phyloP scores from a whole-genome alignment of 2,797 vertebrate genomes.

The Vultur gryphus region DNA sequence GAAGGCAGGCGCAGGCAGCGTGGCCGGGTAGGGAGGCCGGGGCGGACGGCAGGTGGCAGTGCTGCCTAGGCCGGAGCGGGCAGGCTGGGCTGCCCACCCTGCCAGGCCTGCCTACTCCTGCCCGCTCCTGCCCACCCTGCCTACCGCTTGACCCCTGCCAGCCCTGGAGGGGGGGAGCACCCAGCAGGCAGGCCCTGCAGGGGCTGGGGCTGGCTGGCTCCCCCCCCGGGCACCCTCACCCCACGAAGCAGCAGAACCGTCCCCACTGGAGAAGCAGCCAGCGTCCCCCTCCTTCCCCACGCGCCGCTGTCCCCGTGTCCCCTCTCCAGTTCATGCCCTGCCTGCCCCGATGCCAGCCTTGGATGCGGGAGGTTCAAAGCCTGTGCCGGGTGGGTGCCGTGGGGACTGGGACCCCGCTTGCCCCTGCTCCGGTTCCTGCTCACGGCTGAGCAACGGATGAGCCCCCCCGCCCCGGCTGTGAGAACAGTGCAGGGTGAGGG shows the following conservation, averaged over 20 bases:
- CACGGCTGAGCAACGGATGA: not conserved
- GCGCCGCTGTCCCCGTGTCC: not conserved
- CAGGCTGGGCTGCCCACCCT: not conserved
- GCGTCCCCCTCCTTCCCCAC: not conserved
- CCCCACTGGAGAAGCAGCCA: not conserved
- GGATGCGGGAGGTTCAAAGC: not conserved
- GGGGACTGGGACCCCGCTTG: not conserved
- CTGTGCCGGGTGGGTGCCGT: not conserved
- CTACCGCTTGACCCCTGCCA: not conserved
- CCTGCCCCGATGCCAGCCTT: not conserved
- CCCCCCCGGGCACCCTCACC: no score
- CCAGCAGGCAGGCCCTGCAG: not conserved
- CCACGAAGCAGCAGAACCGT: not conserved
- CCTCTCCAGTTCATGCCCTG: not conserved
- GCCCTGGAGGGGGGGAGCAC: not conserved
- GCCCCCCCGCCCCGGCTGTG: no score
- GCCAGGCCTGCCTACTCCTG: not conserved
- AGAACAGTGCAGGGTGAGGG: not conserved
- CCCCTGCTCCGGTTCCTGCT: no score
- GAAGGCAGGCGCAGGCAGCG: not conserved
- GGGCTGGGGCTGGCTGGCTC: not conserved
- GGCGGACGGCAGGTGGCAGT: not conserved
- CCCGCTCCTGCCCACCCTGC: not conserved
- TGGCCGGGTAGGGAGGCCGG: not conserved
- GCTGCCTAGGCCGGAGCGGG: not conserved